Evolutionary conservation across 2,888 invertebrate species (phyloP), one percentile per base, ranked within the genome.

Genomic region (Microplitis deprimator): DNA sequence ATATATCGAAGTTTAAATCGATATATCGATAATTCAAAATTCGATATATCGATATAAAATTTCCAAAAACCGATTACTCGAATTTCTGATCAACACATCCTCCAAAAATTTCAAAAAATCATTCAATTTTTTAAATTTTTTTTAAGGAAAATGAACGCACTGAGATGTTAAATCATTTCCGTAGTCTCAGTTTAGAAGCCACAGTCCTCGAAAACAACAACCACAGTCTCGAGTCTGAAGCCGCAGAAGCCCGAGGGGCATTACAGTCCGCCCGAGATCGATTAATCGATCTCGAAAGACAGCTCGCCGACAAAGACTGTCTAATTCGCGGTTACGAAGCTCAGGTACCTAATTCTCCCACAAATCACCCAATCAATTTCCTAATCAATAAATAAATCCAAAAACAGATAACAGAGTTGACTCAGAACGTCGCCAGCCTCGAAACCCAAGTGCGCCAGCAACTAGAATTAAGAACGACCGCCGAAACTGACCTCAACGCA

Each of bases 141-240:
- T 83, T 81, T 50, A 90, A 96, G 93, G 96, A 96, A 90, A 93
- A 93, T 79, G 96, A 96, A 90, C 92, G 96, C 77, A 93, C 93
- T 77, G 95, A 95, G 87, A 93, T 96, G 93, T 87, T 96, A 83
- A 95, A 96, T 85, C 94, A 96, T 83, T 96, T 95, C 90, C 93
- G 94, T 79, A 94, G 93, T 86, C 91, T 96, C 38, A 95, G 94
- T 73, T 92, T 94, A 79, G 96, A 96, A 90, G 95, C 95, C 3
- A 94, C 94, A 72, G 91, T 93, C 78, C 90, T 96, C 80, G 96
- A 96, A 90, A 95, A 92, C 82, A 96, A 93, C 81, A 96, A 96
- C 89, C 95, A 95, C 85, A 94, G 94, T 73, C 91, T 96, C 81
- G 96, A 96, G 89, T 93, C 92, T 82, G 95, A 95, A 90, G 94